A percentile compares a stretch with the other conserved stretches of the same genome.
phyloP scores from a whole-genome alignment of 2,113 vertebrate genomes.

The Microcebus ravelobensis region DNA sequence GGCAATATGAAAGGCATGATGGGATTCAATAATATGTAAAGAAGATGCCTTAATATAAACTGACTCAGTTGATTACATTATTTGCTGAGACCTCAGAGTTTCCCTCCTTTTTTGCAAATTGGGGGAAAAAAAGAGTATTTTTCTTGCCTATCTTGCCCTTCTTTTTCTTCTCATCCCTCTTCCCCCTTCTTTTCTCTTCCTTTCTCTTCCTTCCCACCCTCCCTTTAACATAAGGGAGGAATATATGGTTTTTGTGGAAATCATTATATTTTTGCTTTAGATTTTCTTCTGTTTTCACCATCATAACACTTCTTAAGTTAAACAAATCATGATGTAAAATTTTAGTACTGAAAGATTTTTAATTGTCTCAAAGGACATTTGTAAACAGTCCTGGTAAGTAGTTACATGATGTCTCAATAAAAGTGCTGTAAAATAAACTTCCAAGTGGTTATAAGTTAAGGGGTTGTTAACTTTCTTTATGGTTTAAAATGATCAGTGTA shows the following conservation, averaged over 20 bases:
- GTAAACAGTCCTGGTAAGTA: constrained; percentile 85
- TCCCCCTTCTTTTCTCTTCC: background rate
- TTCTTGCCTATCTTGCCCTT: constrained; percentile 65
- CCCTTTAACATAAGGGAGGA: constrained; percentile 52
- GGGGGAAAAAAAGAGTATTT: constrained; percentile 62
- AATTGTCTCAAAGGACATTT: constrained; percentile 87
- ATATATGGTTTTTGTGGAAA: constrained; percentile 84
- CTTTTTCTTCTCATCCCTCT: background rate
- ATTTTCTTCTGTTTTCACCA: constrained; percentile 80
- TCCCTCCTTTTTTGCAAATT: constrained; percentile 83
- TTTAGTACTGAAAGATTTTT: constrained; percentile 88
- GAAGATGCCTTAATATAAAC: constrained; percentile 86
- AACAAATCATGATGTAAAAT: constrained; percentile 86
- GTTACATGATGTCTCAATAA: constrained; percentile 84
- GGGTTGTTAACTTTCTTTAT: constrained; percentile 70
- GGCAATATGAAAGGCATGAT: constrained; percentile 99
- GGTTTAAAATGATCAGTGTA: constrained; percentile 42
- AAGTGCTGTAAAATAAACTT: constrained; percentile 90
- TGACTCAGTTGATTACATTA: constrained; percentile 80
- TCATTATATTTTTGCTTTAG: constrained; percentile 85
- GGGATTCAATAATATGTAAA: constrained; percentile 99
- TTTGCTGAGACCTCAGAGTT: constrained; percentile 83
- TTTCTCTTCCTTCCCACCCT: background rate
- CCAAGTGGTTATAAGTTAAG: constrained; percentile 83
- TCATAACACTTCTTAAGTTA: constrained; percentile 82